Evolutionary conservation across 1,140 invertebrate species (phyloP).

Genomic region (Papilio aristodemus): DNA sequence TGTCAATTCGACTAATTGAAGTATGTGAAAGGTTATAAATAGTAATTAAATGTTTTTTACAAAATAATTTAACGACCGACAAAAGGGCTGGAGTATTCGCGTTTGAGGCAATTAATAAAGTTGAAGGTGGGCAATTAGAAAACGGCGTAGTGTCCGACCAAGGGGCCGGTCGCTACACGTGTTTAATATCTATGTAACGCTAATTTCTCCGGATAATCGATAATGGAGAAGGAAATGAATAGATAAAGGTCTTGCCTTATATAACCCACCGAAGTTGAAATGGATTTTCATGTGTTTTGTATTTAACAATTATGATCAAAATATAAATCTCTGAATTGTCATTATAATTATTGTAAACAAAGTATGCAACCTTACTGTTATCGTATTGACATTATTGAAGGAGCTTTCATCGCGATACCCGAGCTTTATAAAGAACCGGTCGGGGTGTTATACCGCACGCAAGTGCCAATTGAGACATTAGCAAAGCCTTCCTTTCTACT

Average conservation of each 20-base stretch:
- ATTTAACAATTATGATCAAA: neutral
- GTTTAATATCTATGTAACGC: conserved; percentile 15
- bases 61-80: conserved; percentile 16
- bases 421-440: conserved; percentile 22
- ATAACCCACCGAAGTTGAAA: neutral
- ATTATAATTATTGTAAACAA: neutral
- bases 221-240: neutral
- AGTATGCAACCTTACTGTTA: neutral
- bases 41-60: neutral
- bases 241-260: neutral
- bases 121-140: conserved; percentile 26
- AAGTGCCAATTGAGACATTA: conserved; percentile 28
- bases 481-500: conserved; percentile 24
- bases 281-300: neutral
- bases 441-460: conserved; percentile 23
- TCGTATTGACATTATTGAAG: conserved; percentile 16
- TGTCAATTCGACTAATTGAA: neutral
- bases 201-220: conserved; percentile 27
- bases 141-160: conserved; percentile 9
- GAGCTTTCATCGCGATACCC: conserved; percentile 24
- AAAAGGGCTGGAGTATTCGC: conserved; percentile 11
- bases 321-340: neutral
- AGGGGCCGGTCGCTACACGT: conserved; percentile 1
- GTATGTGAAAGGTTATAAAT: conserved; percentile 1
- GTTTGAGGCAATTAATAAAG: conserved; percentile 18